phyloP scores from a whole-genome alignment of 1,140 invertebrate species.

The Cepaea nemoralis region DNA sequence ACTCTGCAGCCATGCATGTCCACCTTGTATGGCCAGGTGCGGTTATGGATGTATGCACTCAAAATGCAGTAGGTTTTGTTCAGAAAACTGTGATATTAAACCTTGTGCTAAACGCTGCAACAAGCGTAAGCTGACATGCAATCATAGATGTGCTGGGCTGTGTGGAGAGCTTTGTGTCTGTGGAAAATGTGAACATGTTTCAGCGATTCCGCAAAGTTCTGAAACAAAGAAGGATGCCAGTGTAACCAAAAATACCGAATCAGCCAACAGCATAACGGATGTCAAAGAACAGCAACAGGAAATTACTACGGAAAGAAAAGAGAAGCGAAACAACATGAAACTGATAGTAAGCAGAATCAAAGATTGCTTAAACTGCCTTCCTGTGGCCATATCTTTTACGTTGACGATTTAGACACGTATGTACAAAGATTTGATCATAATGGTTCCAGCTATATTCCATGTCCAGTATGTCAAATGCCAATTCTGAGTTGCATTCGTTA shows the following conservation, averaged over 20 bases:
- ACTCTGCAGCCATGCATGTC: constrained; percentile 77
- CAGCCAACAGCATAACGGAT: not conserved
- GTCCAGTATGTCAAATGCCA: not conserved
- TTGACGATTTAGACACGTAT: not conserved
- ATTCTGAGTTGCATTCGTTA: not conserved
- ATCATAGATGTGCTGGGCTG: constrained; percentile 76
- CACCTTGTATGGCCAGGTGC: constrained; percentile 74
- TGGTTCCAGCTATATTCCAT: not conserved
- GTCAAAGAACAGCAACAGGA: not conserved
- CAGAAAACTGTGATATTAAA: constrained; percentile 74
- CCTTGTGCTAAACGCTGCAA: constrained; percentile 71
- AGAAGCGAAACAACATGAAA: not conserved
- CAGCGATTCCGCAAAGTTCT: not conserved
- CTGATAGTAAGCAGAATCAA: no score
- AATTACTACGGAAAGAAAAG: not conserved
- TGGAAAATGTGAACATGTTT: constrained; percentile 17
- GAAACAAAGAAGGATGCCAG: not conserved
- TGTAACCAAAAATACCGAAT: not conserved
- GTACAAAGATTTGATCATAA: not conserved
- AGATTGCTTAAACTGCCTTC: not conserved
- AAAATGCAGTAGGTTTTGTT: constrained; percentile 76
- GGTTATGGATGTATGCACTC: constrained; percentile 74
- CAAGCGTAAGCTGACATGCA: constrained; percentile 74
- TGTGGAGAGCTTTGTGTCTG: constrained; percentile 77
- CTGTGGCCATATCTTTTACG: not conserved